Percentiles rank a stretch among this genome's conserved stretches.
Conservation (phyloP, 1,140 invertebrate genomes). For the Lepeophtheirus salmonis region DNA sequence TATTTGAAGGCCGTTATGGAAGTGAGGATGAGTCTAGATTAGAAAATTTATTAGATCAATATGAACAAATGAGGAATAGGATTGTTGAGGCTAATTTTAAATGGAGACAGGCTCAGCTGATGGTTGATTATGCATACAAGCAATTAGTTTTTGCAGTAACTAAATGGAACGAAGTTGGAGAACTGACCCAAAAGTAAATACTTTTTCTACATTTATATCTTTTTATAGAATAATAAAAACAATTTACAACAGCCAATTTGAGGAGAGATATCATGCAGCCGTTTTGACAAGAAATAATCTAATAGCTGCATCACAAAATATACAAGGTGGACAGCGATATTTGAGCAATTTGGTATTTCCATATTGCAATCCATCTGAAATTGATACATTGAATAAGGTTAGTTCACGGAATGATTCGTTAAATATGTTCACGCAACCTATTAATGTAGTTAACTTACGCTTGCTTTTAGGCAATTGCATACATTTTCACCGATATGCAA, state of each 20-base stretch:
- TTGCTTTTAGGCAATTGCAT: constrained; percentile 6
- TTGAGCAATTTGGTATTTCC: constrained; percentile 39
- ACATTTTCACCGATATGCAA: constrained; percentile 18
- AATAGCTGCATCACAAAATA: constrained; percentile 36
- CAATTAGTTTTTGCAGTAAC: constrained; percentile 30
- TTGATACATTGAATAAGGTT: constrained; percentile 33
- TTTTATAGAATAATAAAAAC: too few relatives aligned
- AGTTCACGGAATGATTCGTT: too few relatives aligned
- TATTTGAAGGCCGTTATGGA: constrained; percentile 35
- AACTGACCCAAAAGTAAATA: too few relatives aligned
- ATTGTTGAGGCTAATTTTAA: constrained; percentile 34
- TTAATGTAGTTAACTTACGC: too few relatives aligned
- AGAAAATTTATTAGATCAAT: constrained; percentile 31
- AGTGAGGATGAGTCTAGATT: constrained; percentile 32
- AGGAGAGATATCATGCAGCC: constrained; percentile 30
- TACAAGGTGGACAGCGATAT: constrained; percentile 35
- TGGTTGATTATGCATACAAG: constrained; percentile 30
- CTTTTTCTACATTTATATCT: too few relatives aligned
- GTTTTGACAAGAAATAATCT: constrained; percentile 38
- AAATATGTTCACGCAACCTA: too few relatives aligned
- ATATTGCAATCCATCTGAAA: constrained; percentile 38
- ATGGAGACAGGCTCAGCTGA: constrained; percentile 32
- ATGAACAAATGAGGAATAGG: constrained; percentile 32
- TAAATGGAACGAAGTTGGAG: constrained; percentile 29
- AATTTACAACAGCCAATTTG: constrained; percentile 24